phyloP scores from a whole-genome alignment of 2,113 vertebrate genomes.

The Ptilonorhynchus violaceus region DNA sequence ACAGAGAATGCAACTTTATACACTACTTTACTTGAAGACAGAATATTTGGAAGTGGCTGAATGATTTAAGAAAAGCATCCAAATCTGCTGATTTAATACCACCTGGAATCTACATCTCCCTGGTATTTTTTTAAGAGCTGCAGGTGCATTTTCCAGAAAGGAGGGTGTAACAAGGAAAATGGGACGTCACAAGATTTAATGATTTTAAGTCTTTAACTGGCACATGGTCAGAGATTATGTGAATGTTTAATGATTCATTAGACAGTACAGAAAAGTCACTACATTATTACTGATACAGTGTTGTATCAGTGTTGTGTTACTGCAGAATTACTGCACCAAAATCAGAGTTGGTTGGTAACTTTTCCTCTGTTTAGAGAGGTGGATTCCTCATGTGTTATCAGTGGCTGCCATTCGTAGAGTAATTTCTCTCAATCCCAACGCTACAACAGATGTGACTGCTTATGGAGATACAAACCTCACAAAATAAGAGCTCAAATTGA shows the following conservation, averaged over 20 bases:
- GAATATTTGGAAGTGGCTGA: background rate
- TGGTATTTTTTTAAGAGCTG: background rate
- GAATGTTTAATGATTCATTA: background rate
- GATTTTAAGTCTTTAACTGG: background rate
- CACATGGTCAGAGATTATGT: background rate
- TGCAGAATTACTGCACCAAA: background rate
- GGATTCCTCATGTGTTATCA: background rate
- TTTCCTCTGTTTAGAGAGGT: background rate
- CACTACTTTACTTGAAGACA: background rate
- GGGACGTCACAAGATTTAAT: background rate
- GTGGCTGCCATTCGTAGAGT: background rate
- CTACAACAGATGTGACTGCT: background rate
- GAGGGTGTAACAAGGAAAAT: background rate
- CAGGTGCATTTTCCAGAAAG: background rate
- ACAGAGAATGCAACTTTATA: background rate
- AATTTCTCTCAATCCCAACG: background rate
- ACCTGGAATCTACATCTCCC: background rate
- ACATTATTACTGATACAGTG: background rate
- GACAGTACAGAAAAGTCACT: background rate
- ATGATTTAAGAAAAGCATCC: background rate
- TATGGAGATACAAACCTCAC: background rate
- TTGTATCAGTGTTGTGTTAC: background rate
- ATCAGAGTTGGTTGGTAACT: background rate
- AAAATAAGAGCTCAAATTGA: background rate
- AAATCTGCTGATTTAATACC: background rate